A percentile compares a stretch with the other conserved stretches of the same genome.
phyloP scores from a whole-genome alignment of 2,113 vertebrate species.

The Clarias batrachus region DNA sequence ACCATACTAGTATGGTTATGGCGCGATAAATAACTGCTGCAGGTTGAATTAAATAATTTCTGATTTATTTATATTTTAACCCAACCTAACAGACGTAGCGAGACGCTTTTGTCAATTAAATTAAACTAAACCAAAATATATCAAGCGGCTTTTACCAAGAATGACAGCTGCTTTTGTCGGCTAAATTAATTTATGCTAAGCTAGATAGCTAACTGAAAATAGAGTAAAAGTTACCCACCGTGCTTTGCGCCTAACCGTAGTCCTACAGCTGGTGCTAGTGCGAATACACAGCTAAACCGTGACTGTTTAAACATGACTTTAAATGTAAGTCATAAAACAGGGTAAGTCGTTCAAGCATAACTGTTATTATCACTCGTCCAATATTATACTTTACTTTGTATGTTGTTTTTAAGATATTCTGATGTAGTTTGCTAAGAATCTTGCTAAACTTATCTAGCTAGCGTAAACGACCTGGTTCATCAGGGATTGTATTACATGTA shows the following conservation, averaged over 20 bases:
- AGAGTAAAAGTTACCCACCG: conserved; percentile 3
- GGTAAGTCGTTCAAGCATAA: neutral
- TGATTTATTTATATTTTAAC: neutral
- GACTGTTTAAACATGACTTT: neutral
- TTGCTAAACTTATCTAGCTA: neutral
- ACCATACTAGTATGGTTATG: too few species aligned
- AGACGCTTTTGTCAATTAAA: neutral
- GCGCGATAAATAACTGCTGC: too few species aligned
- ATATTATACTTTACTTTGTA: neutral
- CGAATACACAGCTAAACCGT: neutral
- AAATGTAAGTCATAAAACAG: neutral
- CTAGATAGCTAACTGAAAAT: conserved; percentile 2
- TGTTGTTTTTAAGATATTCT: neutral
- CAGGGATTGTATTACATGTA: neutral
- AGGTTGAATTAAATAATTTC: neutral
- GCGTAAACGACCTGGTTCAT: neutral
- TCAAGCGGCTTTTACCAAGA: neutral
- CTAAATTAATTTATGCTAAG: neutral
- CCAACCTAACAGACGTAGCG: neutral
- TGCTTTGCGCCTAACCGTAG: neutral
- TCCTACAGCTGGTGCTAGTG: neutral
- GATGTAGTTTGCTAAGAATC: neutral
- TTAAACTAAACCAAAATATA: neutral
- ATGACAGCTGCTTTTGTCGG: neutral
- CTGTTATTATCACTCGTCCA: neutral